Conservation (phyloP, 2,797 vertebrate species). For the Leptodactylus fallax region DNA sequence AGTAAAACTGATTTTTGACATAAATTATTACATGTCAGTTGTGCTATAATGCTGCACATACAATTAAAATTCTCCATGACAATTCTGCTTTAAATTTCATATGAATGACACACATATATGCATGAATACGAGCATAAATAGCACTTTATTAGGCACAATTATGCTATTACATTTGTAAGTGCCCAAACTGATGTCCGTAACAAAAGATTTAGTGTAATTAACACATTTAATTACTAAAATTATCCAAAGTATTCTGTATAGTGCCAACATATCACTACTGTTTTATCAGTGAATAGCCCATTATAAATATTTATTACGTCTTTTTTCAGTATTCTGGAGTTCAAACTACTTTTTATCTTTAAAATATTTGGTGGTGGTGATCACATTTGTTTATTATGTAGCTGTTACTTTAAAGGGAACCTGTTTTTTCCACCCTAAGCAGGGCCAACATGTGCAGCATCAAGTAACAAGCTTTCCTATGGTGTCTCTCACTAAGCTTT, state of each 20-base stretch:
- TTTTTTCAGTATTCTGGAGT: background rate
- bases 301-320: constrained; percentile 10
- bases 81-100: background rate
- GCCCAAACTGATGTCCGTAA: background rate
- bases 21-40: background rate
- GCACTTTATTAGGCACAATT: background rate
- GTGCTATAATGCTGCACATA: background rate
- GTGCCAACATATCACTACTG: background rate
- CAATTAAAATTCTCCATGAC: background rate
- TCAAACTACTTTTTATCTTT: background rate
- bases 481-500: too few relatives aligned
- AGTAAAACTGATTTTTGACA: background rate
- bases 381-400: constrained; percentile 31
- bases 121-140: background rate
- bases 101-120: background rate
- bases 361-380: background rate
- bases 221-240: constrained; percentile 21
- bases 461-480: too few relatives aligned
- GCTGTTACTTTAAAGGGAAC: constrained; percentile 32
- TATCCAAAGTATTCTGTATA: background rate
- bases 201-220: constrained; percentile 2
- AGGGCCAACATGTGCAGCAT: too few relatives aligned
- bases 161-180: background rate
- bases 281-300: background rate
- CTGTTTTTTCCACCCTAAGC: too few relatives aligned